These are phyloP conservation scores for Agrotis exclamationis DNA, from an alignment of 2,888 invertebrate species.

Conservation along the genomic window DNA sequence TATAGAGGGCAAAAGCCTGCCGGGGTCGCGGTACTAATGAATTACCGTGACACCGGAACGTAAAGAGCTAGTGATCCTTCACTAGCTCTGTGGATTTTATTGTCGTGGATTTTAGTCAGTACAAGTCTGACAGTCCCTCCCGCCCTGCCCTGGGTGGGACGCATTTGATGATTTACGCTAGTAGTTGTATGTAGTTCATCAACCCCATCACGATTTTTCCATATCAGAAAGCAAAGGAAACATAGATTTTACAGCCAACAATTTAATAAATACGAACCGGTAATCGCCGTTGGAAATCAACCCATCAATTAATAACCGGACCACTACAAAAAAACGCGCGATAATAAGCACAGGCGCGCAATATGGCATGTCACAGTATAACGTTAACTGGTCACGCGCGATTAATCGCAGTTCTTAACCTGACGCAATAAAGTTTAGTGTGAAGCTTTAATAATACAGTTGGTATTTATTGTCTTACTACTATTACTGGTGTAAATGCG, in stretches of 20 bases:
- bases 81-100: too few species aligned
- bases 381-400: conserved; percentile 31
- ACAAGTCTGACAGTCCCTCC: too few species aligned
- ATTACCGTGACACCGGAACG: too few species aligned
- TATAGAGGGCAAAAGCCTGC: too few species aligned
- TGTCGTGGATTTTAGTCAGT: too few species aligned
- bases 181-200: too few species aligned
- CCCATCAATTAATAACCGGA: conserved; percentile 11
- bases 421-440: conserved; percentile 6
- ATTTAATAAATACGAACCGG: conserved; percentile 8
- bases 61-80: too few species aligned
- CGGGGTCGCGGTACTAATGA: too few species aligned
- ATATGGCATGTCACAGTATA: conserved; percentile 19
- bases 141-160: too few species aligned
- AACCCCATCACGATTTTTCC: not conserved
- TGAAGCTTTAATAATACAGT: conserved; percentile 3
- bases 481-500: too few species aligned
- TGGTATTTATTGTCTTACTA: not conserved
- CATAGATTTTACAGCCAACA: not conserved
- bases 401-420: conserved; percentile 11
- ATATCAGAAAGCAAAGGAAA: conserved; percentile 19
- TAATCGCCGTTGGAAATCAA: conserved; percentile 21
- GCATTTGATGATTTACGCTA: too few species aligned
- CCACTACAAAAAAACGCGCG: conserved; percentile 32
- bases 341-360: conserved; percentile 7